Percentiles rank a stretch among this genome's conserved stretches.
Conservation (phyloP, 2,888 invertebrate genomes). For the Caenorhabditis sp. region DNA sequence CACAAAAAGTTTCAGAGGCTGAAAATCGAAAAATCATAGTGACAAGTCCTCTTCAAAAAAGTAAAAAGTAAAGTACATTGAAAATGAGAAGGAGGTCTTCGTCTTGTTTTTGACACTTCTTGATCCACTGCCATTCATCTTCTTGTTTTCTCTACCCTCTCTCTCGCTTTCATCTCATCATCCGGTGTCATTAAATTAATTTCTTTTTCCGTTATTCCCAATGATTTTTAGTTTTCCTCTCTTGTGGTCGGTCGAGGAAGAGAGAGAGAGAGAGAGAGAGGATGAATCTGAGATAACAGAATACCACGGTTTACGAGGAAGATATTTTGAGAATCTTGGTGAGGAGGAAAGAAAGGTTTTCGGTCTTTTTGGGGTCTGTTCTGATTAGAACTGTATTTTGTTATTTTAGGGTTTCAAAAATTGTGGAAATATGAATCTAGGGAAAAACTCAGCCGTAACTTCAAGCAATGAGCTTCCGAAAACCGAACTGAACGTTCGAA, state of each 20-base stretch:
- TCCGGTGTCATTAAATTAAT: slow-evolving; percentile 31
- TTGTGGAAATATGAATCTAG: too few relatives aligned
- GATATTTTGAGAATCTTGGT: slow-evolving; percentile 17
- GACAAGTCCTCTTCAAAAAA: slow-evolving; percentile 3
- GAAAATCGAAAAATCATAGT: not conserved
- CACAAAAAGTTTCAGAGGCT: not conserved
- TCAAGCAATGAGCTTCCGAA: not conserved
- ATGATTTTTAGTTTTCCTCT: slow-evolving; percentile 31
- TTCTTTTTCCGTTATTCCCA: slow-evolving; percentile 50
- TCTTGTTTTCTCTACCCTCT: slow-evolving; percentile 6
- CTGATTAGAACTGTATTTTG: not conserved
- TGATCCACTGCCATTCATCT: slow-evolving; percentile 39
- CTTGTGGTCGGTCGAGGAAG: not conserved
- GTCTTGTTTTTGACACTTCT: slow-evolving; percentile 54
- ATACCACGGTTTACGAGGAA: slow-evolving; percentile 22
- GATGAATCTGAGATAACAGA: not conserved
- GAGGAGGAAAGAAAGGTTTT: not conserved
- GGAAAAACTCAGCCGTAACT: not conserved
- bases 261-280: too few relatives aligned
- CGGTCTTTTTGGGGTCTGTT: not conserved
- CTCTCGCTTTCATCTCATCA: slow-evolving; percentile 25
- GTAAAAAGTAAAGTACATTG: slow-evolving; percentile 9
- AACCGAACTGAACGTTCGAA: too few relatives aligned
- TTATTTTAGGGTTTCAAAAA: not conserved
- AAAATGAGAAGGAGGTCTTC: slow-evolving; percentile 21